phyloP scores from a whole-genome alignment of 2,888 invertebrate species.

The Anaspis maculata region DNA sequence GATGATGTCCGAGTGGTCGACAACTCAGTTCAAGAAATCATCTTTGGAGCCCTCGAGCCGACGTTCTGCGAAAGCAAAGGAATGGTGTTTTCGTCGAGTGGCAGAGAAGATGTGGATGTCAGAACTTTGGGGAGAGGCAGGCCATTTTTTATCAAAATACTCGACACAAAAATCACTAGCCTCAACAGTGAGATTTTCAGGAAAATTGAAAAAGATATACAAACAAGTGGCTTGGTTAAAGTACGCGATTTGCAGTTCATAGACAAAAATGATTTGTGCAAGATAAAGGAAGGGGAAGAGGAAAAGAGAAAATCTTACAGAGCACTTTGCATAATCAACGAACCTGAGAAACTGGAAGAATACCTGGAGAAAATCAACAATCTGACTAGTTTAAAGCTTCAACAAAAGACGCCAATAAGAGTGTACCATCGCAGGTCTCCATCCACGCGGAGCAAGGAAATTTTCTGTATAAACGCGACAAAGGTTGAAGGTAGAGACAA shows the following conservation, averaged over 20 bases:
- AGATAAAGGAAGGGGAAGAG: conserved; percentile 80
- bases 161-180: conserved; percentile 53
- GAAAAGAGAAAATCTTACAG: conserved; percentile 80
- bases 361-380: conserved; percentile 46
- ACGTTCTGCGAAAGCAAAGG: conserved; percentile 37
- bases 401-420: conserved; percentile 83
- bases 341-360: conserved; percentile 38
- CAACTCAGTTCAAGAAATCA: conserved; percentile 86
- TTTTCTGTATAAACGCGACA: conserved; percentile 57
- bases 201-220: conserved; percentile 52
- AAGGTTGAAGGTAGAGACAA: conserved; percentile 45
- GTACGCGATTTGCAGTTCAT: conserved; percentile 59
- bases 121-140: conserved; percentile 85
- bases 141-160: conserved; percentile 85
- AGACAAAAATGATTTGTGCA: conserved; percentile 36
- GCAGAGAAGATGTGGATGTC: conserved; percentile 96
- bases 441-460: conserved; percentile 55
- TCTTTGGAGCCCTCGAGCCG: conserved; percentile 58
- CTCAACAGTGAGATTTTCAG: conserved; percentile 47
- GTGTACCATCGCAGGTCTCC: conserved; percentile 82
- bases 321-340: conserved; percentile 57
- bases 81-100: conserved; percentile 77
- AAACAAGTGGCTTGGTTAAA: conserved; percentile 46
- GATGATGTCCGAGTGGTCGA: conserved; percentile 71
- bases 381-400: conserved; percentile 44